These are phyloP conservation scores for Bubo bubo DNA, from an alignment of 2,113 vertebrate species.

Conservation along the genomic window DNA sequence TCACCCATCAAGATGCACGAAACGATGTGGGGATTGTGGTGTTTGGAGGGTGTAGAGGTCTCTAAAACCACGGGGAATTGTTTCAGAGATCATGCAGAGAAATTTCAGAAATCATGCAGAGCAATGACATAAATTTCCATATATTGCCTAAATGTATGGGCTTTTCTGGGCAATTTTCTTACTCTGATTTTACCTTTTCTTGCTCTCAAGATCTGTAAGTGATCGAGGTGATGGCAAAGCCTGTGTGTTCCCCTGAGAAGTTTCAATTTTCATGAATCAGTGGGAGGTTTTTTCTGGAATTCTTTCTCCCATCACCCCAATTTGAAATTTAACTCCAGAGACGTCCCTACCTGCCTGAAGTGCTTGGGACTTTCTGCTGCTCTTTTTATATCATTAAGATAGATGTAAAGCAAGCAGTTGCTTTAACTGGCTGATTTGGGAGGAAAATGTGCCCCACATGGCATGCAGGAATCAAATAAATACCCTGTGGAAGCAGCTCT, in stretches of 20 bases:
- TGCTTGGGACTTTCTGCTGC: neutral
- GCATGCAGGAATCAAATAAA: neutral
- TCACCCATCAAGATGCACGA: neutral
- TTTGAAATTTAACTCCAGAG: neutral
- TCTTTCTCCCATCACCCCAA: neutral
- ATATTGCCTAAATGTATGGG: neutral
- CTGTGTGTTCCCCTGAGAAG: neutral
- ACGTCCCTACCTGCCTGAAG: neutral
- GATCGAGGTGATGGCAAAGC: neutral
- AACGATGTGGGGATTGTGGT: neutral
- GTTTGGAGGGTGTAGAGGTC: neutral
- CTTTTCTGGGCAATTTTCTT: neutral
- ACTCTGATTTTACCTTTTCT: neutral
- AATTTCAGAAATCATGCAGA: neutral
- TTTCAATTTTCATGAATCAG: neutral
- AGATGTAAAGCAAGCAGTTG: neutral
- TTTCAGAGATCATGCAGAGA: too few relatives aligned
- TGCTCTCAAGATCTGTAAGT: neutral
- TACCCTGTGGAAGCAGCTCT: neutral
- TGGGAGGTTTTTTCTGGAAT: neutral
- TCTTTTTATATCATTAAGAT: neutral
- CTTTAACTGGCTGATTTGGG: neutral
- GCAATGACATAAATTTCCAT: neutral
- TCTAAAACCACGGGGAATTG: neutral
- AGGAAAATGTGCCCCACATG: neutral